These are phyloP conservation scores for Procavia capensis DNA, from an alignment of 2,113 vertebrate genomes.

Conservation along the genomic window DNA sequence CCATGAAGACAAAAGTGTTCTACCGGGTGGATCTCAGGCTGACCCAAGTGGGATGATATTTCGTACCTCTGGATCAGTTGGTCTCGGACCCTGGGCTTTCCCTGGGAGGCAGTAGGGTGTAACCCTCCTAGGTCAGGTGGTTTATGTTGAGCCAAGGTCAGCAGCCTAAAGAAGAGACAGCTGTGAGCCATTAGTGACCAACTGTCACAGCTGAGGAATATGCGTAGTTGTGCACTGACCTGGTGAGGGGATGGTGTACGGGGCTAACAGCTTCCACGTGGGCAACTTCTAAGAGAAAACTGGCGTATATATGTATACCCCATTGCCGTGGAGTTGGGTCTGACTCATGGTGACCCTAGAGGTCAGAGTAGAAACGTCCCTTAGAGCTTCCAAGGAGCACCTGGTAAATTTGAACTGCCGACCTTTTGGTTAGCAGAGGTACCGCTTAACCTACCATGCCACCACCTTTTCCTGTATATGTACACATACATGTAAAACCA, in stretches of 20 bases:
- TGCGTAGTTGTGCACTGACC: no score
- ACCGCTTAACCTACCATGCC: no score
- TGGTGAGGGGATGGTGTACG: not conserved
- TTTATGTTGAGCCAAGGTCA: not conserved
- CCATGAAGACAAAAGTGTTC: not conserved
- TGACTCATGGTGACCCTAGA: no score
- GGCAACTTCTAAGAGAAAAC: not conserved
- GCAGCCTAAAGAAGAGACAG: not conserved
- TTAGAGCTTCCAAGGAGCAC: no score
- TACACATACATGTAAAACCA: no score
- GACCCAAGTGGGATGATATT: not conserved
- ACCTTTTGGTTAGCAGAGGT: no score
- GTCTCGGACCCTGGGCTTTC: not conserved
- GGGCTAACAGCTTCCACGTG: not conserved
- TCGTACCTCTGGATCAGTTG: not conserved
- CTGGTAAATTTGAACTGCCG: no score
- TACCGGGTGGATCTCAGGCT: not conserved
- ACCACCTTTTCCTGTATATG: no score
- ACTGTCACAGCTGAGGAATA: not conserved
- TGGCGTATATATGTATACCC: no score
- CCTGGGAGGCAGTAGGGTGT: not conserved
- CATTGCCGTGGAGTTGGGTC: no score
- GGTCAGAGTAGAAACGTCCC: no score
- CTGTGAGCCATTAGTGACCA: not conserved
- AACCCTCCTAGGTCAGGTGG: not conserved